Evolutionary conservation across 1,140 invertebrate genomes (phyloP), one percentile per base, ranked within the genome.

Genomic region (Aphelinus atriplicis): DNA sequence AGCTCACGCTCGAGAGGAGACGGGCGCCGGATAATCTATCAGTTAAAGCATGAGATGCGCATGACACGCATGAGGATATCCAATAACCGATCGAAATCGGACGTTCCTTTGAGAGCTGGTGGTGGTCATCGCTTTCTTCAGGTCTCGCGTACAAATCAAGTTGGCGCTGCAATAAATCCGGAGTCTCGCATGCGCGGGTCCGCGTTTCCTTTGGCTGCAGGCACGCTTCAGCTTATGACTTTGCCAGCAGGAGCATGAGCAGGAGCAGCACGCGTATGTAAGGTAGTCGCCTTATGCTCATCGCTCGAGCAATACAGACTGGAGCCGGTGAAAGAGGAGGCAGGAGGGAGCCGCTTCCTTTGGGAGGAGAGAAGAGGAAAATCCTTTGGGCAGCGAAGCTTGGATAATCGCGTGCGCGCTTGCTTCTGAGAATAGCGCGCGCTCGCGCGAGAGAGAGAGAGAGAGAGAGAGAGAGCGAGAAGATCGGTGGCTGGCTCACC

Each of bases 321-420:
- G 26, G 26, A 26, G 26, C 26, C 26, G 26, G 26, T 26, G 73
- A 53, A 53, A 75, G 73, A 79, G 77, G 80, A 78, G 51, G 76
- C 67, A 81, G 78, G 70, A 61, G 7, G 45, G 9, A 51, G 55
- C 46, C 50, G 55, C 63, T 77, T 79, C 80, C 78, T 76, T 26
- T 26, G 26, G 26, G 26, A 26, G 26, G 26, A 26, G 26, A 26
- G 26, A 63, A 76, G 81, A 79, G 79, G 81, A 81, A 82, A 84
- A 84, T 86, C 83, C 84, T 86, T 86, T 86, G 85, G 84, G 77
- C 80, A 87, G 83, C 81, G 79, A 82, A 86, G 85, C 85, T 85
- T 84, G 82, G 80, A 84, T 87, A 87, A 86, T 86, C 83, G 83
- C 71, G 78, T 80, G 81, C 73, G 62, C 26, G 26, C 26, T 26